phyloP scores from a whole-genome alignment of 2,113 vertebrate genomes.

The Dipodomys spectabilis region DNA sequence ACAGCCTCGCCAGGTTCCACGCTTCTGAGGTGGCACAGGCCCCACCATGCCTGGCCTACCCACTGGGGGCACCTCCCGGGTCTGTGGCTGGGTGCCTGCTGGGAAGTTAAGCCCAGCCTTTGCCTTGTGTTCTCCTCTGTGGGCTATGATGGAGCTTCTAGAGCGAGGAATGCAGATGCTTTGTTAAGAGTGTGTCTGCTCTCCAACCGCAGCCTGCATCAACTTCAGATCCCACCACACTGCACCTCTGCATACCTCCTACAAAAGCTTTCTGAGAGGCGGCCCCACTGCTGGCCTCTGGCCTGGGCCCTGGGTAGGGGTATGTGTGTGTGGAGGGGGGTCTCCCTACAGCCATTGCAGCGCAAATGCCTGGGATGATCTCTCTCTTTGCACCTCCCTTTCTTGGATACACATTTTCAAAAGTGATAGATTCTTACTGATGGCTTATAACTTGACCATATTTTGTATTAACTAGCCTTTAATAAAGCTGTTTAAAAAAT shows the following conservation, averaged over 20 bases:
- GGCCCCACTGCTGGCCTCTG: not conserved
- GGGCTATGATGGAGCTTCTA: not conserved
- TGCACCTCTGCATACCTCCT: not conserved
- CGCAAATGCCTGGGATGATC: not conserved
- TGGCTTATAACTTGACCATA: slow-evolving; percentile 85
- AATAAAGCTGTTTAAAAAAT: slow-evolving; percentile 88
- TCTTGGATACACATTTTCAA: slow-evolving; percentile 84
- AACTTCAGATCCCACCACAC: no score
- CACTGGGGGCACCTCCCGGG: no score
- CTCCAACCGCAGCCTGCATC: not conserved
- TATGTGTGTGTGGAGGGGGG: no score
- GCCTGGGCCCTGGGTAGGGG: slow-evolving; percentile 40
- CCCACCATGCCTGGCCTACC: fast-evolving
- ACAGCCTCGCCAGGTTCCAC: no score
- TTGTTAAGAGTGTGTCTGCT: not conserved
- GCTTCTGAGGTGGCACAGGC: no score
- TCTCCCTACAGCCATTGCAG: fast-evolving
- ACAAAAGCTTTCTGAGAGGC: slow-evolving; percentile 68
- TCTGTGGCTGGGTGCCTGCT: no score
- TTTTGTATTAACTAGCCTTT: slow-evolving; percentile 88
- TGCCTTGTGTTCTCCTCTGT: no score
- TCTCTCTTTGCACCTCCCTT: slow-evolving; percentile 71
- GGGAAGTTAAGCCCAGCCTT: no score
- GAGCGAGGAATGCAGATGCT: not conserved
- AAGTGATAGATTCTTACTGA: slow-evolving; percentile 85